These are phyloP conservation scores for Blomia tropicalis DNA, from an alignment of 2,888 invertebrate species.

Conservation along the genomic window DNA sequence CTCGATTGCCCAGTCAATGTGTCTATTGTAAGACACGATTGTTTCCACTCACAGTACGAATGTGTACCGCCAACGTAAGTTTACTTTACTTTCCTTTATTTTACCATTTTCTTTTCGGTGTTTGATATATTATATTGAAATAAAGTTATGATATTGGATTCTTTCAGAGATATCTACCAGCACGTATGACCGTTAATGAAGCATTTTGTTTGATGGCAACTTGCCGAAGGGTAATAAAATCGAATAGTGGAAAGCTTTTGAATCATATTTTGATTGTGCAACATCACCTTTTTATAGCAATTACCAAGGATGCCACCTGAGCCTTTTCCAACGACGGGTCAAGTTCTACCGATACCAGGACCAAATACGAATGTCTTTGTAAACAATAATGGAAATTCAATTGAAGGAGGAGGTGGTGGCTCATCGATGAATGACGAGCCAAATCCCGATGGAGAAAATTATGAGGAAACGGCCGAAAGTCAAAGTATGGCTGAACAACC, in stretches of 20 bases:
- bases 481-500: background rate
- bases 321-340: constrained; percentile 1
- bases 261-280: background rate
- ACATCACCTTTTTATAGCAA: constrained; percentile 13
- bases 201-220: constrained; percentile 23
- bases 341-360: background rate
- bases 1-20: constrained; percentile 26
- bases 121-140: too few species aligned
- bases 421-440: background rate
- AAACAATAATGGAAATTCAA: background rate
- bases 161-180: constrained; percentile 22
- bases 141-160: too few species aligned
- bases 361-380: background rate
- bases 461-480: background rate
- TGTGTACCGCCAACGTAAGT: constrained; percentile 25
- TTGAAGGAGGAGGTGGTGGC: background rate
- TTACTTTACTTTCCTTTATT: background rate
- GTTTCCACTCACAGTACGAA: constrained; percentile 23
- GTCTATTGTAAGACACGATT: constrained; percentile 22
- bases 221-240: constrained; percentile 19
- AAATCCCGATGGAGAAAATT: background rate
- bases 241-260: background rate
- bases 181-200: constrained; percentile 22
- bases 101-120: background rate
- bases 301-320: constrained; percentile 19